Evolutionary conservation across 2,888 invertebrate species (phyloP), one percentile per base, ranked within the genome.

Genomic region (Drosophila histrio): DNA sequence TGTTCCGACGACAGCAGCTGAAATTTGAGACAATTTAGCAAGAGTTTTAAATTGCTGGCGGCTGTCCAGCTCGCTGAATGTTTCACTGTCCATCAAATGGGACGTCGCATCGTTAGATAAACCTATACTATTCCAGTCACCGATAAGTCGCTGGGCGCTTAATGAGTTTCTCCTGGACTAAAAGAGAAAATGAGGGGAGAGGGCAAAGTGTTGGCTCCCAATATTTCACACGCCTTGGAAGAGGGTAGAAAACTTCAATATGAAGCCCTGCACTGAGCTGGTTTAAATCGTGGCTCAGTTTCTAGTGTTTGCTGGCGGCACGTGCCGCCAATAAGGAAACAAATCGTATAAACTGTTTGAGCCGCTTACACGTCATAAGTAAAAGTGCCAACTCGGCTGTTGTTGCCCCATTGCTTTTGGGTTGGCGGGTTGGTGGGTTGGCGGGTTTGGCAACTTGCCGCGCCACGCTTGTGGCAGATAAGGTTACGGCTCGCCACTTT

Each of bases 281-380:
- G 66, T 72, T 73, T 66, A 76, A 76, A 66, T 41, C 32, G 72
- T 52, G 53, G 53, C 49, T 72, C 50, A 56, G 54, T 58, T 57
- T 34, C 36, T 60, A 52, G 46, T 72, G 56, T 3, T 21, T 19
- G 13, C 57, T 38, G 19, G 7, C 26, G 86, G 82, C 82, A 82
- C 88, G 82, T 87, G 88, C 88, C 73, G 66, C 43, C 82, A 87
- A 82, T 87, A 82, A 87, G 84, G 76, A 79, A 85, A 71, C 71
- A 82, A 82, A 87, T 85, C 82, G 86, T 72, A 87, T 85, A 76
- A 82, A 82, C 86, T 71, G 82, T 71, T 85, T 64, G 73, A 82
- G 88, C 82, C 79, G 87, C 88, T 87, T 82, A 87, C 82, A 79
- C 82, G 73, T 85, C 79, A 87, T 82, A 85, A 82, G 86, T 87